Evolutionary conservation across 1,140 invertebrate species (phyloP).

Genomic region (Brachionus calyciflorus): DNA sequence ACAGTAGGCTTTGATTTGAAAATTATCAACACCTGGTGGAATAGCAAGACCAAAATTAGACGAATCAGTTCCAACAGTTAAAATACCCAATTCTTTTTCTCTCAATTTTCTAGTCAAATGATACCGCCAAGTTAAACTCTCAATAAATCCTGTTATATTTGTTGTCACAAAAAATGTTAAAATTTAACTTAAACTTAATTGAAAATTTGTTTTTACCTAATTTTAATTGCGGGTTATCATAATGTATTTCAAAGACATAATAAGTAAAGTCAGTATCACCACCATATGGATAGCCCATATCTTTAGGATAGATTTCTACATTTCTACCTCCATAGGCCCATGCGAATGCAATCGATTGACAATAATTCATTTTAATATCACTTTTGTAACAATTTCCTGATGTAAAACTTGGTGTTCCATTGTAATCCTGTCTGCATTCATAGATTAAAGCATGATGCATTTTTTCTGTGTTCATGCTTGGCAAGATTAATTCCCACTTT

Average conservation of each 20-base stretch:
- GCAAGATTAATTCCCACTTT: conserved; percentile 37
- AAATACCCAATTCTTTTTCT: conserved; percentile 13
- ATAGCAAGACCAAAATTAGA: conserved; percentile 74
- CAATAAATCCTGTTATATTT: conserved; percentile 68
- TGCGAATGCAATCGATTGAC: not conserved
- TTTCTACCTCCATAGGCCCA: conserved; percentile 28
- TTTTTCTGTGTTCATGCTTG: conserved; percentile 2
- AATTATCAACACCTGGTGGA: conserved; percentile 73
- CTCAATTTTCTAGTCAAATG: conserved; percentile 2
- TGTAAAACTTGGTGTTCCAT: not conserved
- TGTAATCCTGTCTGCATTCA: not conserved
- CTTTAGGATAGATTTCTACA: conserved; percentile 22
- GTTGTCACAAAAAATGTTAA: conserved; percentile 56
- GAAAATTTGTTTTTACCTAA: not conserved
- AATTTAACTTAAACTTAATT: not conserved
- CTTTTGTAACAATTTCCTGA: not conserved
- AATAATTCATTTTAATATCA: not conserved
- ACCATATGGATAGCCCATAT: conserved; percentile 43
- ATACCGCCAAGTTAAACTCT: conserved; percentile 1
- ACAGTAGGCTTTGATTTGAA: conserved; percentile 83
- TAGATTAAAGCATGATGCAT: conserved; percentile 46
- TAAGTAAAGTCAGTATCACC: conserved; percentile 1
- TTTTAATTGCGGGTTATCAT: conserved; percentile 8
- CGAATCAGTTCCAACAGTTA: conserved; percentile 3
- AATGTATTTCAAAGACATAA: conserved; percentile 43